Base-by-base conservation (phyloP, 2,888 invertebrate species). In the Ennomos quercinarius region DNA sequence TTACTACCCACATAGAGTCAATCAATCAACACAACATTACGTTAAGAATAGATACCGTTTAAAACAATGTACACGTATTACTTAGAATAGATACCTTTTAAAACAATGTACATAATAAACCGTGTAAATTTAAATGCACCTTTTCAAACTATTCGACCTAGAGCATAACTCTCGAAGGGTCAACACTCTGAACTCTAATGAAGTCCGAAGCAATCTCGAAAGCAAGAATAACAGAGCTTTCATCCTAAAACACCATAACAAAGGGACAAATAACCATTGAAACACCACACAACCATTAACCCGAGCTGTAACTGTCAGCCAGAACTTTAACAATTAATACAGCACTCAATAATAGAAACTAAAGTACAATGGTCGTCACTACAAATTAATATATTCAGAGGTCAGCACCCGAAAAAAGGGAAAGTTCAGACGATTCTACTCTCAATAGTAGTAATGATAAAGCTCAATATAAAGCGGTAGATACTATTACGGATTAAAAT, bases 351-450 rank as follows among this genome's bases (percentile, higher is more conserved):
- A 88, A 91, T 89, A 86, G 87, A 89, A 89, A 89, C 87, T 89
- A 84, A 78, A 77, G 78, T 74, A 89, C 83, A 90, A 89, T 83
- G 65, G 79, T 62, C 78, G 74, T 73, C 77, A 81, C 81, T 85
- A 87, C 89, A 90, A 89, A 91, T 89, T 89, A 90, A 90, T 90
- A 84, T 87, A 89, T 89, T 87, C 87, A 84, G 78, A 87, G 88
- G 84, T 88, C 86, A 84, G 78, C 70, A 82, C 71, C 82, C 81
- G 77, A 82, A 80, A 79, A 77, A 71, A 68, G 54, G 46, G 48
- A 57, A 42, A 60, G 50, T 46, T 27, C 58, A 57, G 50, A 57
- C 66, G 52, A 80, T 74, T 67, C 57, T 66, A 43, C 63, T 75
- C 76, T 60, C 51, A 70, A 72, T 38, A 6, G 0, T 0, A 8